A percentile compares a stretch with the other conserved stretches of the same genome.
Evolutionary conservation across 2,113 vertebrate species (phyloP).

Genomic region (Scolopax mira): DNA sequence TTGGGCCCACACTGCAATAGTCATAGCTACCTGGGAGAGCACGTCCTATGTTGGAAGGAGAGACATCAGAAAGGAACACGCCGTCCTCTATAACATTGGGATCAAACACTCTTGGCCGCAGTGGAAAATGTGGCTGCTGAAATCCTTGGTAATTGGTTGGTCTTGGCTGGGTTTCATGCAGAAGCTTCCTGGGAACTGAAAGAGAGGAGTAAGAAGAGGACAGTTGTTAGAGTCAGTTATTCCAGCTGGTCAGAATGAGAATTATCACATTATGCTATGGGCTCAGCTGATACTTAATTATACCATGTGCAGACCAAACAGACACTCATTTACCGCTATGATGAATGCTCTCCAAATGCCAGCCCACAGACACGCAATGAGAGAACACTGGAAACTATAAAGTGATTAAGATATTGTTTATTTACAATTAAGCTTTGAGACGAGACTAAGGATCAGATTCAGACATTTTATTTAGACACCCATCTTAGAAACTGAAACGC

Average conservation of each 20-base stretch:
- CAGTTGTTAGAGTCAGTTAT: not conserved
- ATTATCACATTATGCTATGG: not conserved
- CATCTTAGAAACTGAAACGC: not conserved
- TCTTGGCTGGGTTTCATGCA: slow-evolving; percentile 80
- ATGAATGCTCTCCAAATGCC: not conserved
- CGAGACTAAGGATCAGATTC: not conserved
- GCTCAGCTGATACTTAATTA: not conserved
- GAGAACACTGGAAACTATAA: not conserved
- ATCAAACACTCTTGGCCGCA: slow-evolving; percentile 74
- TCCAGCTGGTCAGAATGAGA: not conserved
- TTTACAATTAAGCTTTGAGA: not conserved
- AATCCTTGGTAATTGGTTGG: slow-evolving; percentile 68
- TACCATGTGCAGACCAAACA: not conserved
- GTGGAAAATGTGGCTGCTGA: slow-evolving; percentile 64
- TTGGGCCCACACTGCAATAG: not conserved
- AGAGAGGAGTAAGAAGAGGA: slow-evolving; percentile 23
- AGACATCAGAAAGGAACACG: slow-evolving; percentile 78
- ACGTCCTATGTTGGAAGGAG: slow-evolving; percentile 70
- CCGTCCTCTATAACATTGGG: slow-evolving; percentile 85
- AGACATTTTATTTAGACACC: not conserved
- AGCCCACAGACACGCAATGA: not conserved
- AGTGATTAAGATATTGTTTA: not conserved
- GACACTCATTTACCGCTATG: not conserved
- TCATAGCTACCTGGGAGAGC: slow-evolving; percentile 75
- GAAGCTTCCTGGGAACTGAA: slow-evolving; percentile 87